Evolutionary conservation across 1,140 invertebrate species (phyloP), one percentile per base, ranked within the genome.

Genomic region (Tetramorium alpestre): DNA sequence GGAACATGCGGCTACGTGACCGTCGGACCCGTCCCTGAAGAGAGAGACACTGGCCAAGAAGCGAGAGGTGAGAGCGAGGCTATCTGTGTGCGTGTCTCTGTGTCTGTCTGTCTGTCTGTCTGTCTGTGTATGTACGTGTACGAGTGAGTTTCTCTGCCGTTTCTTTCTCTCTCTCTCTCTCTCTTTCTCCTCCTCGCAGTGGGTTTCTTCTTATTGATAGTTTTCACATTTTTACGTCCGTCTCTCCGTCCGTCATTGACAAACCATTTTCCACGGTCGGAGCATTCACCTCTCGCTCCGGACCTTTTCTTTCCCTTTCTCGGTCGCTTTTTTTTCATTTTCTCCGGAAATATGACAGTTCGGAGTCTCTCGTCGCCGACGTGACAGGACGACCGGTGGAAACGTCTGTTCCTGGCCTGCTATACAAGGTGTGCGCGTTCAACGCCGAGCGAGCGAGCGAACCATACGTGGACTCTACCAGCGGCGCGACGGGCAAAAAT

Each of bases 21-120:
- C 90, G 85, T 87, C 86, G 89, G 91, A 87, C 91, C 90, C 89
- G 92, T 93, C 92, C 92, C 91, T 94, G 88, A 93, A 92, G 87
- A 92, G 91, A 92, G 93, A 93, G 92, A 93, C 91, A 90, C 92
- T 92, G 93, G 92, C 91, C 93, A 90, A 92, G 90, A 91, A 93
- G 87, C 88, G 92, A 93, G 91, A 93, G 93, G 93, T 93, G 86
- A 69, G 65, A 69, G 65, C 13, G 13, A 22, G n/a, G 3, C 3
- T 25, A 11, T 13, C 1, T 28, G 13, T 1, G 28, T 33, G 28
- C 7, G 25, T 28, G 1, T 18, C 4, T 6, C 4, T 60, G 22
- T 38, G 2, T 22, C 5, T 41, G 8, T 41, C 6, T 41, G 3
- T 41, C 2, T 41, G 3, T 28, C 28, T 28, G n/a, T n/a, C 28